These are phyloP conservation scores for Dicentrarchus labrax DNA, from an alignment of 2,113 vertebrate species.

Conservation along the genomic window DNA sequence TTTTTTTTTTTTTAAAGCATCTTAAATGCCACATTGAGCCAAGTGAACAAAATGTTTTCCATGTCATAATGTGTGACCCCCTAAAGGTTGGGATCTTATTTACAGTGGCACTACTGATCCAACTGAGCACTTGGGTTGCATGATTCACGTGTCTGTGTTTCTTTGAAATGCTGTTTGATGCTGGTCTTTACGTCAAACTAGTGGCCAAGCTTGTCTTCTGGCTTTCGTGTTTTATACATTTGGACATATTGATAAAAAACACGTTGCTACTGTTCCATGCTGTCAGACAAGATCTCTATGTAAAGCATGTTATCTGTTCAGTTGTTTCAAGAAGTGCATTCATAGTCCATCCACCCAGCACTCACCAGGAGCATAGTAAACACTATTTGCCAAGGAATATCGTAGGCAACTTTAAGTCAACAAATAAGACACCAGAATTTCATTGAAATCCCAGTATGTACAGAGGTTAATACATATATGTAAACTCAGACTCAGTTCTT, in stretches of 20 bases:
- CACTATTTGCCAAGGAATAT: slow-evolving; percentile 37
- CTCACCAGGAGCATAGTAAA: slow-evolving; percentile 8
- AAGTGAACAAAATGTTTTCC: slow-evolving; percentile 27
- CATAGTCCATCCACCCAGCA: neutral
- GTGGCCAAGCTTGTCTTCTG: slow-evolving; percentile 21
- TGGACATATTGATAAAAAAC: neutral
- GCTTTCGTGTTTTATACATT: neutral
- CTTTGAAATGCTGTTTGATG: slow-evolving; percentile 21
- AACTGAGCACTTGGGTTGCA: slow-evolving; percentile 39
- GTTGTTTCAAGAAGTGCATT: slow-evolving; percentile 16
- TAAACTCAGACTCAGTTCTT: neutral
- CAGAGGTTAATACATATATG: neutral
- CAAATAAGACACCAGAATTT: slow-evolving; percentile 12
- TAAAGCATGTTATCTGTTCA: slow-evolving; percentile 40
- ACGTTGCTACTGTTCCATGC: neutral
- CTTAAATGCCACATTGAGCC: slow-evolving; percentile 21
- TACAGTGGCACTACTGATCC: slow-evolving; percentile 40
- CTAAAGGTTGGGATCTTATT: slow-evolving; percentile 22
- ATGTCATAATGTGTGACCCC: neutral
- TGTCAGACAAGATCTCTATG: slow-evolving; percentile 31
- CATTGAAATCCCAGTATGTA: slow-evolving; percentile 1
- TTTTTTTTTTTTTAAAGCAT: neutral
- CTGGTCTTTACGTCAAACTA: neutral
- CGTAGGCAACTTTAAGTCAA: neutral
- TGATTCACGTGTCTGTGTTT: slow-evolving; percentile 8